A percentile compares a stretch with the other conserved stretches of the same genome.
Conservation (phyloP, 2,113 vertebrate species). For the Perca flavescens region DNA sequence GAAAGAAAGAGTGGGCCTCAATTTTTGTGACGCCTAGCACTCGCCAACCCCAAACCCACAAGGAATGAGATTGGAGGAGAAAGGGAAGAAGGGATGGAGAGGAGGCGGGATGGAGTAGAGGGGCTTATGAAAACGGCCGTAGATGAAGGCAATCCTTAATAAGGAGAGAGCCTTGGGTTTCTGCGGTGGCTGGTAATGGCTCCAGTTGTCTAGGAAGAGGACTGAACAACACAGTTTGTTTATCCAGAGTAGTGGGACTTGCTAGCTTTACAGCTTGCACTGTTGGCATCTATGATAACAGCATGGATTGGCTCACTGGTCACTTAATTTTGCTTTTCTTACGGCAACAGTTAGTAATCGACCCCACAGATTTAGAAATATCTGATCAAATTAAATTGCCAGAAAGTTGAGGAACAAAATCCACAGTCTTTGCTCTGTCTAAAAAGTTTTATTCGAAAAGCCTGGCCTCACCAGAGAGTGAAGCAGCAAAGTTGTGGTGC, state of each 20-base stretch:
- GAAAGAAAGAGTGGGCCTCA: constrained; percentile 55
- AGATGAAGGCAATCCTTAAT: constrained; percentile 73
- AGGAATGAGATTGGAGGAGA: constrained; percentile 67
- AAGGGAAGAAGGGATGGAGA: constrained; percentile 52
- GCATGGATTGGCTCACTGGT: constrained; percentile 19
- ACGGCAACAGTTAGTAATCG: not conserved
- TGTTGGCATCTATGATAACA: constrained; percentile 40
- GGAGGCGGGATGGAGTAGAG: constrained; percentile 45
- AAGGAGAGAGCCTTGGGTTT: constrained; percentile 73
- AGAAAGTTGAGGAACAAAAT: not conserved
- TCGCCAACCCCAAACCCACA: constrained; percentile 72
- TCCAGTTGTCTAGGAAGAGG: constrained; percentile 80
- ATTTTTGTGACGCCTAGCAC: constrained; percentile 56
- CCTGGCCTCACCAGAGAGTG: not conserved
- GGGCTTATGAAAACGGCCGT: constrained; percentile 66
- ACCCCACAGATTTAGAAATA: not conserved
- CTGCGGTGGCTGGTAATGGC: constrained; percentile 73
- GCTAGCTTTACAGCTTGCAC: constrained; percentile 33
- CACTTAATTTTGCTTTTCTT: not conserved
- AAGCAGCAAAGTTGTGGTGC: not conserved
- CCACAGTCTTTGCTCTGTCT: not conserved
- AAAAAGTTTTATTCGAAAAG: not conserved
- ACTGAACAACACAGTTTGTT: constrained; percentile 74
- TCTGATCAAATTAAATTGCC: constrained; percentile 10
- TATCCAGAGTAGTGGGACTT: constrained; percentile 53